phyloP scores from a whole-genome alignment of 2,888 invertebrate genomes.

The Bellardia bayeri region DNA sequence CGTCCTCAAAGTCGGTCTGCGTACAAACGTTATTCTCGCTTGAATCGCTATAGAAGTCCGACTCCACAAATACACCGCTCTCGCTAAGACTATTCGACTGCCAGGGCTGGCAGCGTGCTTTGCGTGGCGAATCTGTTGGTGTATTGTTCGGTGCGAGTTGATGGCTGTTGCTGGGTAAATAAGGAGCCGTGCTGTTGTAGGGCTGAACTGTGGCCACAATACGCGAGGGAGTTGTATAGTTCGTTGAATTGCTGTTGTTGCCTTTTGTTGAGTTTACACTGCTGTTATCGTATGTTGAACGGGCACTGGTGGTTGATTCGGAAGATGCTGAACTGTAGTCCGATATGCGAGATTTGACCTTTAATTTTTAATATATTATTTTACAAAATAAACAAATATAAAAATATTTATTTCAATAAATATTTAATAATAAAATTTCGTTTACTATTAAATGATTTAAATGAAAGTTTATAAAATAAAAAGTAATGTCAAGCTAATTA shows the following conservation, averaged over 20 bases:
- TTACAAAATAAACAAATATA: slow-evolving; percentile 51
- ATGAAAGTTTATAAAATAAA: slow-evolving; percentile 28
- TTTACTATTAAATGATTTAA: slow-evolving; percentile 45
- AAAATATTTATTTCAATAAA: slow-evolving; percentile 53
- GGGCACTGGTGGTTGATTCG: slow-evolving; percentile 75
- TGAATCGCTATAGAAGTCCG: slow-evolving; percentile 79
- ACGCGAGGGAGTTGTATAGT: slow-evolving; percentile 78
- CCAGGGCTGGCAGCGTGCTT: slow-evolving; percentile 77
- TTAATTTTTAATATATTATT: slow-evolving; percentile 65
- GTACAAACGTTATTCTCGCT: slow-evolving; percentile 76
- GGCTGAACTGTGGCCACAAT: slow-evolving; percentile 89
- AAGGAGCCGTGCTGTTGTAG: slow-evolving; percentile 81
- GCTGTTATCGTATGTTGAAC: slow-evolving; percentile 74
- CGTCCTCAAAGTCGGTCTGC: slow-evolving; percentile 86
- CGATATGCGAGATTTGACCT: slow-evolving; percentile 80
- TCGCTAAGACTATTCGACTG: slow-evolving; percentile 87
- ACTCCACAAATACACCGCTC: slow-evolving; percentile 91
- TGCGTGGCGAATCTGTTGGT: slow-evolving; percentile 83
- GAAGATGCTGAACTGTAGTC: slow-evolving; percentile 79
- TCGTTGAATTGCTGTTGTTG: slow-evolving; percentile 38
- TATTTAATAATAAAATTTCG: slow-evolving; percentile 31
- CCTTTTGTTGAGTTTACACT: slow-evolving; percentile 53
- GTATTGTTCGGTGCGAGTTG: slow-evolving; percentile 78
- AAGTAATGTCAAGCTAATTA: slow-evolving; percentile 42
- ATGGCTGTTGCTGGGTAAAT: slow-evolving; percentile 64